phyloP scores from a whole-genome alignment of 2,797 vertebrate species.

The Artibeus jamaicensis region DNA sequence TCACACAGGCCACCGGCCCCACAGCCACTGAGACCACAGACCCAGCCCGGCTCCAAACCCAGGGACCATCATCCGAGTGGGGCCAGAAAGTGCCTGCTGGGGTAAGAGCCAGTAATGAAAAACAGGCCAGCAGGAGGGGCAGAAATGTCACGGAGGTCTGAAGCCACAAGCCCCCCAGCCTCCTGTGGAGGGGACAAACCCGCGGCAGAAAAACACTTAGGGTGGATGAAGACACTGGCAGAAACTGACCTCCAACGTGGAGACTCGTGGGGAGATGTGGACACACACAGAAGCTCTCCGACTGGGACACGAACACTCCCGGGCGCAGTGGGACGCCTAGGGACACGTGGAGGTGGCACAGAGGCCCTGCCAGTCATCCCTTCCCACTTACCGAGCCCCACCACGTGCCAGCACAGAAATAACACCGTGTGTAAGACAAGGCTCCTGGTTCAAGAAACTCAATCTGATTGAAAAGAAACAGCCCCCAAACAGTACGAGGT shows the following conservation, averaged over 20 bases:
- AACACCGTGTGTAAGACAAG: no score
- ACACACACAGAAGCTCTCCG: not conserved
- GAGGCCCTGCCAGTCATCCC: not conserved
- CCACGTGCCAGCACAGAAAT: not conserved
- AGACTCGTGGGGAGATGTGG: not conserved
- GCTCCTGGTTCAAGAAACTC: not conserved
- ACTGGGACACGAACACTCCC: rapidly evolving
- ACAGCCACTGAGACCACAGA: not conserved
- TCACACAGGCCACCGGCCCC: not conserved
- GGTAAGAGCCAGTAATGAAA: not conserved
- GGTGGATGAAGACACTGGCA: rapidly evolving
- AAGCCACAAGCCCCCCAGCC: not conserved
- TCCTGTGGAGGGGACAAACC: not conserved
- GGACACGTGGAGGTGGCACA: no score
- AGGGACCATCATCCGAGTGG: not conserved
- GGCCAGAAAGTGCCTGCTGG: not conserved
- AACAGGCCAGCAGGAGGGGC: not conserved
- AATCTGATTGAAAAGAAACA: not conserved
- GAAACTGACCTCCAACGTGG: not conserved
- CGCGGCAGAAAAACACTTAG: not conserved
- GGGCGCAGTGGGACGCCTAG: not conserved
- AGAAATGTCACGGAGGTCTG: not conserved
- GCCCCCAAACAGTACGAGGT: not conserved
- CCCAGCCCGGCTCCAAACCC: not conserved
- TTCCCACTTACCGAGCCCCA: not conserved